Evolutionary conservation across 2,113 vertebrate genomes (phyloP).

Genomic region (Hystrix brachyura): DNA sequence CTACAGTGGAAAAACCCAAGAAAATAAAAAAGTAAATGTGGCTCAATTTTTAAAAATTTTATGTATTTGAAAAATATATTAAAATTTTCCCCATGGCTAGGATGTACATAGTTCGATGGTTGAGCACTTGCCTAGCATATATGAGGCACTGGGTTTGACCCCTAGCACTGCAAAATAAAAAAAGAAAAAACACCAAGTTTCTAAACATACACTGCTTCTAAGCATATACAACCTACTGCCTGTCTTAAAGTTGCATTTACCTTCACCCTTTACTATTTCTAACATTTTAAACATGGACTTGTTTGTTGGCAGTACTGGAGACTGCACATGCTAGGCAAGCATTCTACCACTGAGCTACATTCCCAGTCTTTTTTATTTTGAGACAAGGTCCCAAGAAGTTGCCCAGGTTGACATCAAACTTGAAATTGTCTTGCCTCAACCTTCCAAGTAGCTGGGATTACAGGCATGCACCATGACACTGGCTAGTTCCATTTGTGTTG

Average conservation of each 20-base stretch:
- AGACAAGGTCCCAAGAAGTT: not conserved
- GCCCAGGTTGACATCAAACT: not conserved
- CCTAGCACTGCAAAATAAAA: not conserved
- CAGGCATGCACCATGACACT: not conserved
- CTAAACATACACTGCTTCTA: not conserved
- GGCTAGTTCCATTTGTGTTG: constrained; percentile 8
- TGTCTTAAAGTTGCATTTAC: constrained; percentile 23
- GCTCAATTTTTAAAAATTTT: not conserved
- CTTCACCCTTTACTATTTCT: not conserved
- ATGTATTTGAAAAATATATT: constrained; percentile 39
- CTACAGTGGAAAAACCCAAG: constrained; percentile 50
- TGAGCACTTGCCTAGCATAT: not conserved
- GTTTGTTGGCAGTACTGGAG: not conserved
- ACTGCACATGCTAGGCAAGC: not conserved
- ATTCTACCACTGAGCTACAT: not conserved
- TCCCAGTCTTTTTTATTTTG: not conserved
- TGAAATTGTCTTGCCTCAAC: not conserved
- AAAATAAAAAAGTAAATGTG: constrained; percentile 40
- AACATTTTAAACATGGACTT: not conserved
- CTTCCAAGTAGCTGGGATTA: not conserved
- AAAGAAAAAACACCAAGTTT: not conserved
- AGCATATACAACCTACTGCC: not conserved
- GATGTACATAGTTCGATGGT: not conserved
- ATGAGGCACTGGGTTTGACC: not conserved
- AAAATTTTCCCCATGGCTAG: not conserved